Conservation (phyloP, 2,888 invertebrate genomes). For the Crossocerus cetratus region DNA sequence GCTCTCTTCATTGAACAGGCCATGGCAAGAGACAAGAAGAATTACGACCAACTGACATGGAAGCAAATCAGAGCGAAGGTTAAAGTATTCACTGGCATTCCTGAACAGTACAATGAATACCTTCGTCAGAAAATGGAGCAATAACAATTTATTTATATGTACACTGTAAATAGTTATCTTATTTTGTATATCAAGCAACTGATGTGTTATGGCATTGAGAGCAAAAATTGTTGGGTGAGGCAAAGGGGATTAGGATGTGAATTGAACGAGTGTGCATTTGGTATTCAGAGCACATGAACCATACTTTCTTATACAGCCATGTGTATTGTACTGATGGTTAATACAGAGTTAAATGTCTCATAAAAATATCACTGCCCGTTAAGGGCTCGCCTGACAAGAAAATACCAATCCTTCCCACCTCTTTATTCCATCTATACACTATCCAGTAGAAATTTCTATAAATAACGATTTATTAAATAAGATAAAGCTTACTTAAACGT, state of each 20-base stretch:
- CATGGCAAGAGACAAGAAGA: constrained; percentile 92
- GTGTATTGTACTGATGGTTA: too few relatives aligned
- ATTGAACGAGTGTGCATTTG: too few relatives aligned
- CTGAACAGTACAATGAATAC: constrained; percentile 87
- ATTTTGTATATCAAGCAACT: constrained; percentile 6
- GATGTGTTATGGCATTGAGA: not conserved
- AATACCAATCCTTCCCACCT: too few relatives aligned
- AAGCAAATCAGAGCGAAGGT: constrained; percentile 91
- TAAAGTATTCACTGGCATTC: constrained; percentile 88
- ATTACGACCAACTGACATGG: constrained; percentile 94
- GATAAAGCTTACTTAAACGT: constrained; percentile 16
- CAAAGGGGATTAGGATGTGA: not conserved
- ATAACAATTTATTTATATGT: constrained; percentile 1
- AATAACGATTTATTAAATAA: constrained; percentile 48
- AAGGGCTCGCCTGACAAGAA: too few relatives aligned
- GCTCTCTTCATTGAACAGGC: constrained; percentile 78
- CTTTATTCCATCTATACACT: not conserved
- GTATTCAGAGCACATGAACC: too few relatives aligned
- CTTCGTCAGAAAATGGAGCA: constrained; percentile 70
- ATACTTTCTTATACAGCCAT: too few relatives aligned
- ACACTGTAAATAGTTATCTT: constrained; percentile 18
- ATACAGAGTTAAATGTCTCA: not conserved
- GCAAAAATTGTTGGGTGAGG: not conserved
- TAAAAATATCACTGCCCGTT: too few relatives aligned
- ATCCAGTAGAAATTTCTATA: not conserved